phyloP scores from a whole-genome alignment of 1,140 invertebrate genomes.

The Triops cancriformis region DNA sequence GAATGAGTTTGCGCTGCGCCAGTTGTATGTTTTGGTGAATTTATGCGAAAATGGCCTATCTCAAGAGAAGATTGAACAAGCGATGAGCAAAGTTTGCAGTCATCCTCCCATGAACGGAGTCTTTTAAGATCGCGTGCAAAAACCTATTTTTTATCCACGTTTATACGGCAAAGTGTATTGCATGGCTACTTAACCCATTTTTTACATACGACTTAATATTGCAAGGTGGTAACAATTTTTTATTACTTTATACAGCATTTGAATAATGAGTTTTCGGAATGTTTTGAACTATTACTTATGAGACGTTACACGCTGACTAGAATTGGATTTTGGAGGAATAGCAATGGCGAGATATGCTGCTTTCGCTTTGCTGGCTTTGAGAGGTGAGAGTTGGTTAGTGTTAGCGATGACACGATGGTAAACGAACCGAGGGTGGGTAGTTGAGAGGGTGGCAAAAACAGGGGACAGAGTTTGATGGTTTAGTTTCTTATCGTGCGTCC shows the following conservation, averaged over 20 bases:
- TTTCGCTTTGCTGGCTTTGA: neutral
- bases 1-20: slow-evolving; percentile 42
- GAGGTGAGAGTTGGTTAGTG: neutral
- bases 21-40: slow-evolving; percentile 44
- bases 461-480: neutral
- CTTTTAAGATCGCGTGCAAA: slow-evolving; percentile 12
- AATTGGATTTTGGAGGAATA: slow-evolving; percentile 6
- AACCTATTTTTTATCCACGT: neutral
- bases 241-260: neutral
- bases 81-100: slow-evolving; percentile 33
- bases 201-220: neutral
- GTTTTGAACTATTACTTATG: neutral
- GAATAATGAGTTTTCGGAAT: neutral
- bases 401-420: neutral
- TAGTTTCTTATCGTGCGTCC: neutral
- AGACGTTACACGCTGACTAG: neutral
- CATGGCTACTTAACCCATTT: neutral
- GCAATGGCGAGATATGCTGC: neutral
- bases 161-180: slow-evolving; percentile 1
- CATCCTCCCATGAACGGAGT: slow-evolving; percentile 26
- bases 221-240: neutral
- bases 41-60: slow-evolving; percentile 39
- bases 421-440: neutral
- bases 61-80: slow-evolving; percentile 28
- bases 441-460: neutral